Evolutionary conservation across 2,888 invertebrate genomes (phyloP), one percentile per base, ranked within the genome.

Genomic region (Mongoloraphidia duomilia): DNA sequence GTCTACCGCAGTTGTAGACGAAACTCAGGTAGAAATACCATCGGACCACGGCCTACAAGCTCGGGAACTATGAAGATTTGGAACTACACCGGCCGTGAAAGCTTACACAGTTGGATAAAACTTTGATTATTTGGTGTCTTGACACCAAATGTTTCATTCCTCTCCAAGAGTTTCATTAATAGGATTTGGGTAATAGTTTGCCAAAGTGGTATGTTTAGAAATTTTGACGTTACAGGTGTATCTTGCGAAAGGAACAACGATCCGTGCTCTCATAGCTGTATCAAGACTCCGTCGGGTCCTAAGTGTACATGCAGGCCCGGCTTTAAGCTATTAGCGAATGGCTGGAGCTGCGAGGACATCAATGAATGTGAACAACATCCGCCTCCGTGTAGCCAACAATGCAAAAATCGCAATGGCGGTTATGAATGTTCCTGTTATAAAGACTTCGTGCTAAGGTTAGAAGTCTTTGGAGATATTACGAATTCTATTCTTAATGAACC

Each of bases 351-450:
- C 56, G 60, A 61, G 11, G 86, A 90, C 60, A 67, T 83, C 0
- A 72, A 89, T 58, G 90, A 90, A 65, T 92, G 92, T 59, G 54
- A 62, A 2, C 55, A 61, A 2, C 67, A 70, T 12, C 66, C 68
- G 1, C 64, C 67, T 13, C 65, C 72, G 1, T 88, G 88, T 60
- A 74, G 83, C 4, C 88, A 88, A 59, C 57, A 70, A 4, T 84
- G 84, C 60, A 58, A 59, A 34, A 80, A 82, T 56, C 60, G 62
- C 0, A 63, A 61, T 0, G 80, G 80, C 0, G 70, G 74, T 0
- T 81, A 70, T 60, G 44, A 62, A 2, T 84, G 84, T 58, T 68
- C 70, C 5, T 84, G 83, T 54, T 69, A 72, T 52, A 64, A 70
- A 9, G 80, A 77, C 13, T 83, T 75, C 54, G 61, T 72, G 1